Evolutionary conservation across 2,888 invertebrate genomes (phyloP), one percentile per base, ranked within the genome.

Genomic region (Drosophila aldrichi): DNA sequence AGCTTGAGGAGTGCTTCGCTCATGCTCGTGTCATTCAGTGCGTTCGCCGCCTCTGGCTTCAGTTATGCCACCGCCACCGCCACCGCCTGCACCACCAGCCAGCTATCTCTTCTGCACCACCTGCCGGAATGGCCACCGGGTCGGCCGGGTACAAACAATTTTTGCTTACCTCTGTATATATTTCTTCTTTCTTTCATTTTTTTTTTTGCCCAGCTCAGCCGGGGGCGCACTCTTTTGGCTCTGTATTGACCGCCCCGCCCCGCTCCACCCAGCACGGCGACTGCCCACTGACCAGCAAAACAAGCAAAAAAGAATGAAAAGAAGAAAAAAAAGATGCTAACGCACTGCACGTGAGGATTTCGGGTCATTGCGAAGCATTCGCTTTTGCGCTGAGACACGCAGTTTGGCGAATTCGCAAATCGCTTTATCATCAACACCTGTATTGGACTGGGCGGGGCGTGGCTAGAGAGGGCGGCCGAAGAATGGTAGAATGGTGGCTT

Each of bases 401-500:
- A 79, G 41, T 69, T 84, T 59, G 67, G 54, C 62, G 41, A 34
- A 36, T 58, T 54, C 40, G 51, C 70, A 85, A 83, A 86, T 82
- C 71, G 75, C 87, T 87, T 74, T 70, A 81, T 83, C 81, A 82
- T 81, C 75, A 78, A 80, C 83, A 86, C 87, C 87, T 83, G 70
- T 60, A 70, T 20, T 6, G 36, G 32, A 12, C 22, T 36, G 43
- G 20, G 34, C 25, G 48, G 20, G 8, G n/a, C 18, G 7, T 8
- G 2, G 43, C 44, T 0, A 5, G 34, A 7, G 20, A 3, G 8
- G 8, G 29, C 14, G 1, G 2, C 6, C 14, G 36, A 5, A 6
- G 36, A 4, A 12, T 10, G 34, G 12, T 16, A 5, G 38, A 7
- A 9, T 16, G 25, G n/a, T 20, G n/a, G 14, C 8, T 38, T 0